Conservation (phyloP, 2,797 vertebrate genomes). For the Hafferia zeledoni region DNA sequence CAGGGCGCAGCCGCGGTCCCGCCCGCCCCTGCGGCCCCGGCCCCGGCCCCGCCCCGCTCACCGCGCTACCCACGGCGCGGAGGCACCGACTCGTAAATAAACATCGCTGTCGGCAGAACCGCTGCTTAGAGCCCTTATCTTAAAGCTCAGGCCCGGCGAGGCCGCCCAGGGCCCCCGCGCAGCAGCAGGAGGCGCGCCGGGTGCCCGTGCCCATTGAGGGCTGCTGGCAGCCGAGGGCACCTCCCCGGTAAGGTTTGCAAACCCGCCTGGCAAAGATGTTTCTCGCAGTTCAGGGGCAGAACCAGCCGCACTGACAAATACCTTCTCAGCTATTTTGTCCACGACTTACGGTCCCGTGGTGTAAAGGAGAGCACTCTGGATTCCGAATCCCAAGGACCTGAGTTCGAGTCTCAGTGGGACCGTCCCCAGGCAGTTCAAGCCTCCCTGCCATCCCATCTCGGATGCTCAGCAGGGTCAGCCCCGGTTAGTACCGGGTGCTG, state of each 20-base stretch:
- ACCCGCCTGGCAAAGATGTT: rapidly evolving
- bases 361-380: too few species aligned
- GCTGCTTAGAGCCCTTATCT: too few species aligned
- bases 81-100: too few species aligned
- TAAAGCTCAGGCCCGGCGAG: neutral
- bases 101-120: too few species aligned
- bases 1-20: neutral
- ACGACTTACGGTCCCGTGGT: neutral
- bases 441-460: too few species aligned
- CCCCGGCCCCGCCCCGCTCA: too few species aligned
- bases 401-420: too few species aligned
- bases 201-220: rapidly evolving
- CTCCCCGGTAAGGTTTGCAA: neutral
- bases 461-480: too few species aligned
- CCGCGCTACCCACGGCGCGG: too few species aligned
- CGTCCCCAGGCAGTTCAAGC: too few species aligned
- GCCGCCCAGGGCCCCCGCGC: rapidly evolving
- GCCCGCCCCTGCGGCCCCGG: neutral
- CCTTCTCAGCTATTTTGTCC: neutral
- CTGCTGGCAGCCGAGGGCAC: neutral
- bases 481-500: too few species aligned
- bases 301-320: neutral
- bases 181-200: rapidly evolving
- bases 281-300: neutral
- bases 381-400: too few species aligned